Percentiles rank a stretch among this genome's conserved stretches.
Evolutionary conservation across 2,113 vertebrate genomes (phyloP).

Genomic region (Aegithalos caudatus): DNA sequence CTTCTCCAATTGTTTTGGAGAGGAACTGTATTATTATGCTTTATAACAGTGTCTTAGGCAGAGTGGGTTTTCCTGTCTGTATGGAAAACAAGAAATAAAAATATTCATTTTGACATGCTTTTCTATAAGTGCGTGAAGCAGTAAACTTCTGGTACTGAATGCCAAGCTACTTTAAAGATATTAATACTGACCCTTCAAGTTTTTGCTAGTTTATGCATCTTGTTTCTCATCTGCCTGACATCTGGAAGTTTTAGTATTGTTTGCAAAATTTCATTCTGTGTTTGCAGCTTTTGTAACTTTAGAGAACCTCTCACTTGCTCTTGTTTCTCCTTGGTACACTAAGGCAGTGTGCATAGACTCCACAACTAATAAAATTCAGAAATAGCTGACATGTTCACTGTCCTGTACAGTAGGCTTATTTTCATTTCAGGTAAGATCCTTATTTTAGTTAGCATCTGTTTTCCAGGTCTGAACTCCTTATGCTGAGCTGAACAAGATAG

Average conservation of each 20-base stretch:
- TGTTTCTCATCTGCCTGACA: background rate
- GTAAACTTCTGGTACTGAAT: background rate
- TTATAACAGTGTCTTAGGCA: background rate
- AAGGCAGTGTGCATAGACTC: background rate
- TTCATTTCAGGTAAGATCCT: background rate
- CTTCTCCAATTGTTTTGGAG: background rate
- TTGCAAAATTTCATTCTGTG: background rate
- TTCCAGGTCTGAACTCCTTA: background rate
- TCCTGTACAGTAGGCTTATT: background rate
- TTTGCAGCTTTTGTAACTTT: background rate
- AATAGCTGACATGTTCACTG: background rate
- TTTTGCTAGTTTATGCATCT: background rate
- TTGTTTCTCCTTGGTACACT: background rate
- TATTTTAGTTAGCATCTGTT: background rate
- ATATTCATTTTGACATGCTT: background rate
- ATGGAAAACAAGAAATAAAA: background rate
- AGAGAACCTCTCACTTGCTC: background rate
- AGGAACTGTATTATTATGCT: background rate
- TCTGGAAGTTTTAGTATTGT: background rate
- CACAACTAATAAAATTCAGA: background rate
- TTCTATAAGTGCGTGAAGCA: background rate
- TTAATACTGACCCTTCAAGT: background rate
- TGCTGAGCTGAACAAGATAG: background rate
- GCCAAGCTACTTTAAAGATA: background rate
- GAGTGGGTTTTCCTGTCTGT: background rate